Evolutionary conservation across 2,797 vertebrate genomes (phyloP).

Genomic region (Dermochelys coriacea): DNA sequence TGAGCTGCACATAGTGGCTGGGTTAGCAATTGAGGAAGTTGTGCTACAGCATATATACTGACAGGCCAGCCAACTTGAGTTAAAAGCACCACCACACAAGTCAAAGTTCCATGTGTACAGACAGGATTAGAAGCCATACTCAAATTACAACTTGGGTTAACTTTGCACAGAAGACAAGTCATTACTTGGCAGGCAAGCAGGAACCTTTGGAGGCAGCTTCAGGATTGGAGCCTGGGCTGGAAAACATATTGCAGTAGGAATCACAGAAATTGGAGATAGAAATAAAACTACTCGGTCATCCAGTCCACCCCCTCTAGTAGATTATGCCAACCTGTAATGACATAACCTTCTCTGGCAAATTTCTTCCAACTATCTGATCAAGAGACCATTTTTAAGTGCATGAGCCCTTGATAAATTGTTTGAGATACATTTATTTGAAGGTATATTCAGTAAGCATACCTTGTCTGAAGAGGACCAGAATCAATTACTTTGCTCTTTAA

Average conservation of each 20-base stretch:
- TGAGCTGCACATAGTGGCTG: neutral
- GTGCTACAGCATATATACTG: neutral
- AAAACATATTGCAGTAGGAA: neutral
- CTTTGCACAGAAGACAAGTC: neutral
- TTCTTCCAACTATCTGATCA: neutral
- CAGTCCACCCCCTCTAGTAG: neutral
- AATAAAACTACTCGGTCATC: neutral
- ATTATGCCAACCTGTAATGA: neutral
- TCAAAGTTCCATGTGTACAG: neutral
- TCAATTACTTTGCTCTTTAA: constrained; percentile 18
- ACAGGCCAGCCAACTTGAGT: neutral
- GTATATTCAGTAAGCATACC: neutral
- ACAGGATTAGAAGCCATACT: neutral
- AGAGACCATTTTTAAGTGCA: neutral
- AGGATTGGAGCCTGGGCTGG: neutral
- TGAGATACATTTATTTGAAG: neutral
- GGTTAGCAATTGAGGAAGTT: neutral
- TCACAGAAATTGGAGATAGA: neutral
- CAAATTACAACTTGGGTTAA: neutral
- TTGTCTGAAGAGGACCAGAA: neutral
- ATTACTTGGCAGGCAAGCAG: neutral
- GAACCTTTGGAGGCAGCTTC: accelerated
- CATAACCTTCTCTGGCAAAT: neutral
- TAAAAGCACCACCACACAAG: neutral
- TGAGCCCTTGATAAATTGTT: constrained; percentile 19